Base-by-base conservation (phyloP, 2,888 invertebrate genomes). In the Apomyelois bistriatella region DNA sequence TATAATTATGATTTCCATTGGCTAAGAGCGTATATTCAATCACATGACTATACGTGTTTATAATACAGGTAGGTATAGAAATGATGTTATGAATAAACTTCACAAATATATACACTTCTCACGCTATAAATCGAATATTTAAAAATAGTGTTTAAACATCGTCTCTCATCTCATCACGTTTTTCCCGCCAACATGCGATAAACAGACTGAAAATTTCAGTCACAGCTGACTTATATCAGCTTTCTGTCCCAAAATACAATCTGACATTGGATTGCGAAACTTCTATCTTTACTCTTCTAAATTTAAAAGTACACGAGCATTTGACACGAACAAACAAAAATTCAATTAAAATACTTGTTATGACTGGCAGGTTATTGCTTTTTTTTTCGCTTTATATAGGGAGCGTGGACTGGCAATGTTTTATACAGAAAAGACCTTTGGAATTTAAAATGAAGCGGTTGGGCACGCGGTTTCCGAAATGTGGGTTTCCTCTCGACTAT, bases 191-290 rank as follows among this genome's bases (percentile, higher is more conserved):
- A 17, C 46, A 30, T 13, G 28, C 22, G 28, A 49, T 28, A 61
- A 58, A 56, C 59, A 58, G 40, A 42, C 49, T 53, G 46, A 51
- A 57, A 60, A 59, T 69, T 68, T 61, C 59, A 35, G 55, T 60
- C 59, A 52, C 55, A 50, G 47, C 57, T 43, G 54, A 59, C 53
- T 56, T 66, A 70, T 67, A 72, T 75, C 71, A 73, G 69, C 67
- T 73, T 73, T 67, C 60, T 69, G 62, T 77, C 73, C 67, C 59
- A 59, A 75, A 80, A 77, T 77, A 76, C 71, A 66, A 62, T 67
- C 69, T 66, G 76, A 78, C 78, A 76, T 67, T 71, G 71, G 70
- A 66, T 66, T 67, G 67, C 65, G 68, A 66, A 70, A 70, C 60
- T 65, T 71, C 66, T 76, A 73, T 72, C 64, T 74, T 63, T 61